phyloP scores from a whole-genome alignment of 2,113 vertebrate genomes.

The Bostrychus sinensis region DNA sequence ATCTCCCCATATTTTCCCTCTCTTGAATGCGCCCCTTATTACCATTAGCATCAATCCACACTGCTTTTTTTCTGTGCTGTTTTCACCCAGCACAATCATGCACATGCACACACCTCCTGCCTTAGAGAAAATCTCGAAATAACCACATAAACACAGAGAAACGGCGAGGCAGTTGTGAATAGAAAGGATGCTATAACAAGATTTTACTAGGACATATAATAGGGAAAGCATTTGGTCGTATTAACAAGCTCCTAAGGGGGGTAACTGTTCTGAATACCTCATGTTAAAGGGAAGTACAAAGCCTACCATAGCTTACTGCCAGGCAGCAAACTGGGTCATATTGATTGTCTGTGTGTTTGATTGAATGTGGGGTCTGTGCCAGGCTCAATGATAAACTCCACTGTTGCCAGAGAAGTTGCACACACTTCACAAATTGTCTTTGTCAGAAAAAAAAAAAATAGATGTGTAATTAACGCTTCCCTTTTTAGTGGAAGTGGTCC shows the following conservation, averaged over 20 bases:
- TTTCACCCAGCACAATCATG: conserved; percentile 3
- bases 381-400: conserved; percentile 17
- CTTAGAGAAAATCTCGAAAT: conserved; percentile 29
- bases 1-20: conserved; percentile 17
- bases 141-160: conserved; percentile 21
- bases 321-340: conserved; percentile 51
- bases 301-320: conserved; percentile 12
- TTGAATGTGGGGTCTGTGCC: conserved; percentile 23
- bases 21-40: conserved; percentile 4
- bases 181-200: background rate
- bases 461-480: background rate
- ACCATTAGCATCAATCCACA: conserved; percentile 5
- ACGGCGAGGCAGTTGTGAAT: background rate
- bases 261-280: conserved; percentile 6
- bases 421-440: conserved; percentile 6
- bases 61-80: background rate
- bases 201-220: conserved; percentile 19
- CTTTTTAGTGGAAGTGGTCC: conserved; percentile 8
- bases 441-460: background rate
- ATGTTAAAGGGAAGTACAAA: conserved; percentile 14
- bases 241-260: conserved; percentile 32
- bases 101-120: conserved; percentile 19
- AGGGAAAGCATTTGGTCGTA: conserved; percentile 20
- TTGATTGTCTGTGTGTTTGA: conserved; percentile 42
- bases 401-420: conserved; percentile 5